Conservation (phyloP, 2,797 vertebrate species). For the Poecile montanus region DNA sequence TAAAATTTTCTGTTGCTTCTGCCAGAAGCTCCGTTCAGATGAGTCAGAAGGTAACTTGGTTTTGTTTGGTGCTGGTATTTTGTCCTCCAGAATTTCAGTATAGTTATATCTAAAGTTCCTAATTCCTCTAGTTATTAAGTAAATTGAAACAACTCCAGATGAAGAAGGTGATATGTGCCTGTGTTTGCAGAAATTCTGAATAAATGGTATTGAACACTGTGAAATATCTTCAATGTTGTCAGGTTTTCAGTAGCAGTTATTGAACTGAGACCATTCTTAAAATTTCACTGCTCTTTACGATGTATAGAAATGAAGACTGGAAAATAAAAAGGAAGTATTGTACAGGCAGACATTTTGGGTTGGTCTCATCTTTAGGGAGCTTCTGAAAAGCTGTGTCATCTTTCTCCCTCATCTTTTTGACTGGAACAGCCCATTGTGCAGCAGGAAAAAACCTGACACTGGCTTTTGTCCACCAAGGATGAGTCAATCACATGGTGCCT, state of each 20-base stretch:
- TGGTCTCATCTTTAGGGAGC: background rate
- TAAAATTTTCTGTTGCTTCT: background rate
- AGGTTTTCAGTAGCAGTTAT: background rate
- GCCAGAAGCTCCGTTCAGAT: background rate
- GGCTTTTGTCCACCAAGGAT: background rate
- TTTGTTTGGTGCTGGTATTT: background rate
- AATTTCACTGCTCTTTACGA: background rate
- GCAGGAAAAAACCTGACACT: background rate
- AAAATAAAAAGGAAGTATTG: background rate
- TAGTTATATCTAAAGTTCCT: background rate
- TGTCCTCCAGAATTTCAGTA: background rate
- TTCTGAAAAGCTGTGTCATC: background rate
- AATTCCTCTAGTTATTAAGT: background rate
- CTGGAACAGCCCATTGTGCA: background rate
- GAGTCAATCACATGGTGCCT: background rate
- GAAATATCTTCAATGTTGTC: background rate
- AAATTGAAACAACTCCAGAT: background rate
- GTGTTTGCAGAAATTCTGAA: background rate
- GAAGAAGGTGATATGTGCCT: background rate
- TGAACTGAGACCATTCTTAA: background rate
- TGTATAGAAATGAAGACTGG: background rate
- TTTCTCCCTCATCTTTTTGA: background rate
- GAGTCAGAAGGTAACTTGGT: background rate
- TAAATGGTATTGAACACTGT: background rate
- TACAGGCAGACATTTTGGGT: background rate